A percentile compares a stretch with the other conserved stretches of the same genome.
Conservation (phyloP, 2,888 invertebrate species). For the Adelognathus sp. region DNA sequence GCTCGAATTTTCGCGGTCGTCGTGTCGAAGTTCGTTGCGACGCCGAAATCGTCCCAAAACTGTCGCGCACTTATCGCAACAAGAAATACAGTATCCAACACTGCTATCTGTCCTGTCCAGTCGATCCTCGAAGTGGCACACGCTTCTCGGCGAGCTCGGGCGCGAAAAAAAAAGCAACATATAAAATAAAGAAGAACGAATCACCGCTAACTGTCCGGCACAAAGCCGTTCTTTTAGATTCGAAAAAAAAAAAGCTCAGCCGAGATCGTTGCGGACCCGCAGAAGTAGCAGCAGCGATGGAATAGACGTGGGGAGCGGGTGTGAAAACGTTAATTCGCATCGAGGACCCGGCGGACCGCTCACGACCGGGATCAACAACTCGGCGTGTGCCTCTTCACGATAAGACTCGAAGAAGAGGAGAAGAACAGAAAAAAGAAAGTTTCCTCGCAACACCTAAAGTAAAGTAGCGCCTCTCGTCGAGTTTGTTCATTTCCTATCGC, state of each 20-base stretch:
- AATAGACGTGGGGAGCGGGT: background rate
- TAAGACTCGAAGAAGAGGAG: constrained; percentile 33
- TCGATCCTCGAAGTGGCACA: background rate
- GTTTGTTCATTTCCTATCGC: constrained; percentile 53
- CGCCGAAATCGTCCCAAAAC: background rate
- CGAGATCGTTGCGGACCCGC: background rate
- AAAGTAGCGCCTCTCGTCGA: constrained; percentile 4
- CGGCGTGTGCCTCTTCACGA: constrained; percentile 50
- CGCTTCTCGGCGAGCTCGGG: background rate
- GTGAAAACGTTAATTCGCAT: constrained; percentile 48
- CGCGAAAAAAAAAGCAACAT: background rate
- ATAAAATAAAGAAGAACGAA: background rate
- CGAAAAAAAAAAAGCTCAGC: constrained; percentile 24
- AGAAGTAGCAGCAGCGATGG: background rate
- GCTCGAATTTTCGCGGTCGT: background rate
- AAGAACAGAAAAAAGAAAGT: constrained; percentile 8
- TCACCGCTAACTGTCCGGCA: background rate
- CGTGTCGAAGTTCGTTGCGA: background rate
- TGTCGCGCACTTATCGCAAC: background rate
- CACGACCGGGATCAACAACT: constrained; percentile 46
- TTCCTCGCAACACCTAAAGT: constrained; percentile 28
- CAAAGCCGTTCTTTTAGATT: constrained; percentile 7
- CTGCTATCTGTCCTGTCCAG: background rate
- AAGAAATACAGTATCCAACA: background rate
- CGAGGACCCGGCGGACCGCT: constrained; percentile 6